These are phyloP conservation scores for Apamea sordens DNA, from an alignment of 2,888 invertebrate species.

Conservation along the genomic window DNA sequence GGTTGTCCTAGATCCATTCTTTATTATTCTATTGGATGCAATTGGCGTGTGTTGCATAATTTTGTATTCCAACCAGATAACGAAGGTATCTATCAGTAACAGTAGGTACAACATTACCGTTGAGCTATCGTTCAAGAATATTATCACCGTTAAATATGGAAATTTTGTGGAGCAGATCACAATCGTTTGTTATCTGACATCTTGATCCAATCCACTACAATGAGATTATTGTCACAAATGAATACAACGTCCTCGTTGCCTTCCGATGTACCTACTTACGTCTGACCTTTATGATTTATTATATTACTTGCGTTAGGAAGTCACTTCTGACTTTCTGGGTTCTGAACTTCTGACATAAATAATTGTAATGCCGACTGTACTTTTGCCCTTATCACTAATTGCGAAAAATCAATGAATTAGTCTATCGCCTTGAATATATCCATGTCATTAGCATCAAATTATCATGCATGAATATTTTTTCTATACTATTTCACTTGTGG, in stretches of 20 bases:
- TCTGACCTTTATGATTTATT: slow-evolving; percentile 39
- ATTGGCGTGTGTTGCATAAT: slow-evolving; percentile 23
- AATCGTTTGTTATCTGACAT: slow-evolving; percentile 51
- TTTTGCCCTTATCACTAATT: slow-evolving; percentile 9
- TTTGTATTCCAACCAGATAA: slow-evolving; percentile 2
- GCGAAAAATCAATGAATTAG: slow-evolving; percentile 49
- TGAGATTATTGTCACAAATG: slow-evolving; percentile 52
- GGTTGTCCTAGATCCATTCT: background rate
- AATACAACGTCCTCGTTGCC: slow-evolving; percentile 33
- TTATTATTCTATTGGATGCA: background rate
- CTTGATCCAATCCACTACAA: slow-evolving; percentile 35
- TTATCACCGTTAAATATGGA: slow-evolving; percentile 36
- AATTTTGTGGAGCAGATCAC: slow-evolving; percentile 29
- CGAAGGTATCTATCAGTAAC: background rate
- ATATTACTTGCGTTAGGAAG: slow-evolving; percentile 1
- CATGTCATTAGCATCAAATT: slow-evolving; percentile 60
- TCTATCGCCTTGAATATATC: slow-evolving; percentile 40
- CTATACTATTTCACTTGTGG: slow-evolving; percentile 57
- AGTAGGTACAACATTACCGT: background rate
- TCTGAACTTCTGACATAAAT: background rate
- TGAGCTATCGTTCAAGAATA: slow-evolving; percentile 14
- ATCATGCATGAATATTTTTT: slow-evolving; percentile 69
- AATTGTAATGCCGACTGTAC: slow-evolving; percentile 19
- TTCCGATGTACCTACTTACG: slow-evolving; percentile 43
- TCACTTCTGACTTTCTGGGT: background rate